Evolutionary conservation across 1,140 invertebrate genomes (phyloP).

Genomic region (Drosophila nebulosa): DNA sequence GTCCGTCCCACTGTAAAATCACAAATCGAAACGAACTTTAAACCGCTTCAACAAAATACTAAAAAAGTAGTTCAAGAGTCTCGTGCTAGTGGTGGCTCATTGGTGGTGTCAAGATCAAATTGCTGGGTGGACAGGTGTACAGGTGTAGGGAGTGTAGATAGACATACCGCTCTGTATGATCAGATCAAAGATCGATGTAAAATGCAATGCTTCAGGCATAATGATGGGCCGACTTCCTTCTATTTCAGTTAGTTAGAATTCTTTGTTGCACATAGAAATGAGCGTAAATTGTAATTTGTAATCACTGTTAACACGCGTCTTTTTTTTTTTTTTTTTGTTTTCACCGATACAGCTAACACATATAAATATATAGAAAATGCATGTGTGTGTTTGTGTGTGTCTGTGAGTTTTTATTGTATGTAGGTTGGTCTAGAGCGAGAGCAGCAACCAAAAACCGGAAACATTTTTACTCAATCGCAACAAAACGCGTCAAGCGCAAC

Average conservation of each 20-base stretch:
- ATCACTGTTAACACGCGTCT: slow-evolving; percentile 38
- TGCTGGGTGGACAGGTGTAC: background rate
- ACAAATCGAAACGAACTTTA: background rate
- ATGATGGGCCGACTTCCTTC: background rate
- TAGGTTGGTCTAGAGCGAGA: slow-evolving; percentile 17
- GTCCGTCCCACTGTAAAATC: background rate
- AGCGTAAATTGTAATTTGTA: slow-evolving; percentile 22
- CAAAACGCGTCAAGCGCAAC: slow-evolving; percentile 26
- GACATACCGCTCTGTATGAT: slow-evolving; percentile 66
- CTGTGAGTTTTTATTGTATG: slow-evolving; percentile 17
- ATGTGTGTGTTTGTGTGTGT: slow-evolving; percentile 4
- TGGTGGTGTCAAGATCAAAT: background rate
- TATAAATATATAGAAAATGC: background rate
- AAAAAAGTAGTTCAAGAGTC: background rate
- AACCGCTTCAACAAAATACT: background rate
- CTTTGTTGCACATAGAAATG: slow-evolving; percentile 18
- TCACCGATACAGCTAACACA: slow-evolving; percentile 12
- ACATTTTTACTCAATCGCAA: slow-evolving; percentile 36
- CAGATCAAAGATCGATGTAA: slow-evolving; percentile 72
- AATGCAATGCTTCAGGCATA: slow-evolving; percentile 60
- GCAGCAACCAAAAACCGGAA: slow-evolving; percentile 28
- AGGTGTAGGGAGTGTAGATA: background rate
- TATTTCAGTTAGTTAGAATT: slow-evolving; percentile 21
- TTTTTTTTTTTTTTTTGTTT: slow-evolving; percentile 20
- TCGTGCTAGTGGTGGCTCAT: background rate